phyloP scores from a whole-genome alignment of 2,888 invertebrate species.

The Pandemis corylana region DNA sequence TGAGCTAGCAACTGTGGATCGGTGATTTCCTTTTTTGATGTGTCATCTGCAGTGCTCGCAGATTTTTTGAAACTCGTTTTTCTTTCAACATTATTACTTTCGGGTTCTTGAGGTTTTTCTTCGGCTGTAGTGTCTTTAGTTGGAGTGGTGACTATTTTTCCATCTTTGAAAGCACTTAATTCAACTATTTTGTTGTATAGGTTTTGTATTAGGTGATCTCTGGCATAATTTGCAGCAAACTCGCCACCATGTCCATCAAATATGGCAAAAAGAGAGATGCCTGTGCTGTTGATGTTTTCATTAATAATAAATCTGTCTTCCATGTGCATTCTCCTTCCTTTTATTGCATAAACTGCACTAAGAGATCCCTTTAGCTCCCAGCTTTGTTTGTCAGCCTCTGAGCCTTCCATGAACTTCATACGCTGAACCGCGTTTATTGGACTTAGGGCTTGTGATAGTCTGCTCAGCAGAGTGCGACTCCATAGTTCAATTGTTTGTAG shows the following conservation, averaged over 20 bases:
- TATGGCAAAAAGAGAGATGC: conserved; percentile 94
- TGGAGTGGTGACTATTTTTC: conserved; percentile 73
- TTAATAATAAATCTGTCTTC: conserved; percentile 97
- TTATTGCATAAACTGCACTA: conserved; percentile 95
- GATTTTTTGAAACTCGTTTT: conserved; percentile 89
- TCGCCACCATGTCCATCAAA: conserved; percentile 99
- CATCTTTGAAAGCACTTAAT: conserved; percentile 88
- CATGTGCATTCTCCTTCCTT: conserved; percentile 96
- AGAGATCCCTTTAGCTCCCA: conserved; percentile 92
- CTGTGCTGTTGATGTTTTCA: conserved; percentile 93
- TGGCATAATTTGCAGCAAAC: conserved; percentile 96
- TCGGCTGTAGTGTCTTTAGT: conserved; percentile 68
- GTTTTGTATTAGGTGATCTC: conserved; percentile 93
- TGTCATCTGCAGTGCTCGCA: conserved; percentile 85
- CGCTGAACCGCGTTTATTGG: conserved; percentile 86
- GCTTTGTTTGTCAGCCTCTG: conserved; percentile 83
- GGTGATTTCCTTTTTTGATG: conserved; percentile 86
- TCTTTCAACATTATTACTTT: conserved; percentile 75
- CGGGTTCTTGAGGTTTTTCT: conserved; percentile 73
- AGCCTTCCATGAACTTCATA: conserved; percentile 82
- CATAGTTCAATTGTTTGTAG: conserved; percentile 93
- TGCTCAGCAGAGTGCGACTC: conserved; percentile 90
- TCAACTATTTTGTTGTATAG: conserved; percentile 91
- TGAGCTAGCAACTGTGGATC: conserved; percentile 88
- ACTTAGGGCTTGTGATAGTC: conserved; percentile 88